Percentiles rank a stretch among this genome's conserved stretches.
Conservation (phyloP, 2,888 invertebrate genomes). For the Pristionchus mayeri region DNA sequence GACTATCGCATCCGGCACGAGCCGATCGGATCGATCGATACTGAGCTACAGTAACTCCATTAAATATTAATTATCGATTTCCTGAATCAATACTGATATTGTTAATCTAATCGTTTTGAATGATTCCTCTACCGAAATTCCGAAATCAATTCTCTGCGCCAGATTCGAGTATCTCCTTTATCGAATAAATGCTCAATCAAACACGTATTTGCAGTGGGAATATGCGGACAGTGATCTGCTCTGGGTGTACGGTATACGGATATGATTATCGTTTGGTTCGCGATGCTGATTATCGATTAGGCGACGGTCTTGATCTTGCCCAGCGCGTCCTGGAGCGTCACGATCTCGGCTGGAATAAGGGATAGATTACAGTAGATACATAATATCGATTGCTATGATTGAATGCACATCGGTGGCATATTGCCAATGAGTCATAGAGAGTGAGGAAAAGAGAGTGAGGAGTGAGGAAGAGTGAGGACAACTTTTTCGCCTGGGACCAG, state of each 20-base stretch:
- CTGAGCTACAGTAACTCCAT: background rate
- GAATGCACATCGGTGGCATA: no score
- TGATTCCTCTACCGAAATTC: background rate
- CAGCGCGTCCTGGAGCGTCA: constrained; percentile 72
- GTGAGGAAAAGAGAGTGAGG: no score
- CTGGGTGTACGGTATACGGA: background rate
- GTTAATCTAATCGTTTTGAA: no score
- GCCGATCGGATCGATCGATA: background rate
- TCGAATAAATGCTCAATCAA: constrained; percentile 12
- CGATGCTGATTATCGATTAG: constrained; percentile 29
- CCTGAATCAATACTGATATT: background rate
- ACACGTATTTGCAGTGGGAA: constrained; percentile 34
- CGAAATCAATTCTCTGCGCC: background rate
- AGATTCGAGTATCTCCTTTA: constrained; percentile 26
- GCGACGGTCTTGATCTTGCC: constrained; percentile 58
- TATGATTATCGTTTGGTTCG: background rate
- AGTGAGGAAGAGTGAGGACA: no score
- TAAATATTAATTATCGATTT: background rate
- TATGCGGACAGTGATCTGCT: constrained; percentile 37
- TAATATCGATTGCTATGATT: no score
- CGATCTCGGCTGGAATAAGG: constrained; percentile 64
- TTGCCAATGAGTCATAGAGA: no score
- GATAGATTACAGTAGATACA: background rate
- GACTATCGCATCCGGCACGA: constrained; percentile 4
- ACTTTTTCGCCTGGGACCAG: no score